Percentiles rank a stretch among this genome's conserved stretches.
These are phyloP conservation scores for Heterohyrax brucei DNA, from an alignment of 2,797 vertebrate genomes.

Conservation along the genomic window DNA sequence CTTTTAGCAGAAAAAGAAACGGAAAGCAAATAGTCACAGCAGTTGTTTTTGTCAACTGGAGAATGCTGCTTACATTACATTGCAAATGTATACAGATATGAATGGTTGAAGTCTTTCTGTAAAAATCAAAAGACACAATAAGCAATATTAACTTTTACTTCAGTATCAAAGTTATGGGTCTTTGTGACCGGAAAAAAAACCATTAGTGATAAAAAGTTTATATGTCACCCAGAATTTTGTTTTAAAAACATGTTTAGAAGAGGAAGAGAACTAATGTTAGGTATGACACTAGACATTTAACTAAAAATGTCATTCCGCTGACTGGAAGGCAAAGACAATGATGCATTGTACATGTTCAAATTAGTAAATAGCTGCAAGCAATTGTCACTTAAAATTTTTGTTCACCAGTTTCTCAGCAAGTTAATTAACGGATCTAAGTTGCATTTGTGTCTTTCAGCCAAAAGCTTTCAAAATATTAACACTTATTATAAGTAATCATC, in stretches of 20 bases:
- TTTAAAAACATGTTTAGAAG: constrained; percentile 73
- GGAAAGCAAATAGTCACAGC: constrained; percentile 54
- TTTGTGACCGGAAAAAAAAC: constrained; percentile 61
- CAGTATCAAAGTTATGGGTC: constrained; percentile 56
- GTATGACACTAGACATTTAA: constrained; percentile 62
- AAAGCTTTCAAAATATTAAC: constrained; percentile 65
- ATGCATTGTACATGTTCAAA: constrained; percentile 57
- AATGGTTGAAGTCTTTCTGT: constrained; percentile 68
- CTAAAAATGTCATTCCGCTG: constrained; percentile 57
- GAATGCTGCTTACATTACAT: constrained; percentile 29
- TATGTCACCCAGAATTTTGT: constrained; percentile 65
- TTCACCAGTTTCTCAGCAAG: constrained; percentile 70
- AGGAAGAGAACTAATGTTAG: constrained; percentile 59
- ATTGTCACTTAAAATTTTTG: constrained; percentile 42
- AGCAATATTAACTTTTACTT: constrained; percentile 77
- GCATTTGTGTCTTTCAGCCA: constrained; percentile 72
- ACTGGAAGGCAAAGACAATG: constrained; percentile 61
- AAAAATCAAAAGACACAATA: constrained; percentile 72
- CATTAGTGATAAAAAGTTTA: constrained; percentile 70
- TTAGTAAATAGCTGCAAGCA: constrained; percentile 72
- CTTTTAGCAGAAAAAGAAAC: constrained; percentile 69
- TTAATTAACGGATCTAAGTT: constrained; percentile 68
- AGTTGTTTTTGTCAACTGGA: constrained; percentile 63
- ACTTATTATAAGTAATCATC: constrained; percentile 44
- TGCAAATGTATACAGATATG: constrained; percentile 60